Evolutionary conservation across 2,888 invertebrate genomes (phyloP).

Genomic region (Scaptomyza caliginosa): DNA sequence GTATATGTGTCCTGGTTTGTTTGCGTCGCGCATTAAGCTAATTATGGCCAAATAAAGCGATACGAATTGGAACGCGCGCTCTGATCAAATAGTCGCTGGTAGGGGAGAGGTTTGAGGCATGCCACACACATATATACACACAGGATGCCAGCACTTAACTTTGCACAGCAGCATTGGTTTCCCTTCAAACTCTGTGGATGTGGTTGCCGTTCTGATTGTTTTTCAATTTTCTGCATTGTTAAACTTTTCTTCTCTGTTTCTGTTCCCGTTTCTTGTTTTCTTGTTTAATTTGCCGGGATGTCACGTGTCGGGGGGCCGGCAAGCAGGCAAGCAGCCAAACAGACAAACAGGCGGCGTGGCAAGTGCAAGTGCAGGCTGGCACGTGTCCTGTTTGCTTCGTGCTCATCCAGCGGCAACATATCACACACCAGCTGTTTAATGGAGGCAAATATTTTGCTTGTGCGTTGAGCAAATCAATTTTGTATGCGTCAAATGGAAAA

Average conservation of each 20-base stretch:
- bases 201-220: constrained; percentile 70
- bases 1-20: constrained; percentile 58
- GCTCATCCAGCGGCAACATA: constrained; percentile 16
- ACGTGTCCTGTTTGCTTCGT: constrained; percentile 33
- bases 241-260: constrained; percentile 56
- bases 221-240: constrained; percentile 84
- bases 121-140: background rate
- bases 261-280: constrained; percentile 6
- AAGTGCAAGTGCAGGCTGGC: constrained; percentile 48
- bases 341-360: constrained; percentile 29
- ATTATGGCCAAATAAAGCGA: constrained; percentile 78
- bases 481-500: constrained; percentile 76
- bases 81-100: constrained; percentile 42
- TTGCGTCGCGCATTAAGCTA: constrained; percentile 76
- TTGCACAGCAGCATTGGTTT: constrained; percentile 30
- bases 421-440: constrained; percentile 60
- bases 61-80: constrained; percentile 65
- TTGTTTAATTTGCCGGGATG: constrained; percentile 74
- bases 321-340: too few species aligned
- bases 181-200: constrained; percentile 30
- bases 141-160: constrained; percentile 69
- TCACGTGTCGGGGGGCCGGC: constrained; percentile 65
- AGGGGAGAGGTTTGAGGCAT: background rate
- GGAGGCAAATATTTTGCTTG: constrained; percentile 69
- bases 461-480: constrained; percentile 77